Conservation (phyloP, 2,113 vertebrate species). For the Ameiurus melas region DNA sequence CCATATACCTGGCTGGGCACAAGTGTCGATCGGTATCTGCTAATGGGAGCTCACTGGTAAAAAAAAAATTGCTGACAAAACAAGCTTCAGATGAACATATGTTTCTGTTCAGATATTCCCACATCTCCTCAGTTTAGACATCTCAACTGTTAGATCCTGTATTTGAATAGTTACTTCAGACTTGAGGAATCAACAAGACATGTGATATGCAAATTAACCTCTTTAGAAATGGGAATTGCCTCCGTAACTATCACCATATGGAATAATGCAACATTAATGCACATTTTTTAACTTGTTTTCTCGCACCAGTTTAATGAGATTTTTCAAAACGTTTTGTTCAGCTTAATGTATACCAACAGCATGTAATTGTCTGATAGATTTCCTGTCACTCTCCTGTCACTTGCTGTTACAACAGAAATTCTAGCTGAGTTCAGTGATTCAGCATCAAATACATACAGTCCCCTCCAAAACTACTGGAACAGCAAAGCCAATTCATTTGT, state of each 20-base stretch:
- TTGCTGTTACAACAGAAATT: conserved; percentile 49
- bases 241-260: conserved; percentile 42
- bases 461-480: no score
- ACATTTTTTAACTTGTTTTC: conserved; percentile 54
- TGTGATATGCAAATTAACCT: background rate
- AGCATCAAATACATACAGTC: conserved; percentile 37
- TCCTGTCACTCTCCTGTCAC: conserved; percentile 11
- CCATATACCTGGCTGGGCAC: background rate
- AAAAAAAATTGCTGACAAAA: background rate
- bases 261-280: conserved; percentile 50
- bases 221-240: conserved; percentile 19
- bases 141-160: background rate
- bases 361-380: conserved; percentile 63
- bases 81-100: conserved; percentile 20
- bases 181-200: background rate
- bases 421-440: conserved; percentile 56
- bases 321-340: conserved; percentile 58
- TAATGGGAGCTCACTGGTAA: background rate
- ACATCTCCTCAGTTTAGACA: background rate
- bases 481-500: no score
- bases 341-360: conserved; percentile 57
- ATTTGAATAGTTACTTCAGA: background rate
- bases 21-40: background rate
- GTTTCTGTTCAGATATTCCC: background rate
- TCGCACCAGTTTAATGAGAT: conserved; percentile 44